These are phyloP conservation scores for Muntiacus muntjak DNA, from an alignment of 2,113 vertebrate genomes.

Conservation along the genomic window DNA sequence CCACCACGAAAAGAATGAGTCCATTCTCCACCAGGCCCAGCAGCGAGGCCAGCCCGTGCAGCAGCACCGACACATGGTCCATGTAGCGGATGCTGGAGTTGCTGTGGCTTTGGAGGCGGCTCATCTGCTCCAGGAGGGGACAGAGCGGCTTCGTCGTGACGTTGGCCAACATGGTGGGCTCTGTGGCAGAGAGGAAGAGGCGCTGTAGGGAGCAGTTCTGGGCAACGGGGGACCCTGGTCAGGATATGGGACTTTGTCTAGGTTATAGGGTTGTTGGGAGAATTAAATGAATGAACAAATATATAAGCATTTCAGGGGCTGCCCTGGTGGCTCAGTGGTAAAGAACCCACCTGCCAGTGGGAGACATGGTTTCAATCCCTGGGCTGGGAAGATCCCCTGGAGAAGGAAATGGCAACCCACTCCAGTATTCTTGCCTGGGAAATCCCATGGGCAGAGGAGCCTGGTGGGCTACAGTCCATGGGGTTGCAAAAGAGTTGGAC, in stretches of 20 bases:
- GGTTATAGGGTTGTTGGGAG: background rate
- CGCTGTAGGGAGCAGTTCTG: rapidly evolving
- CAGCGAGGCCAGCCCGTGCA: slow-evolving; percentile 80
- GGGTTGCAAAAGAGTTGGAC: background rate
- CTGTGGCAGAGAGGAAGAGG: background rate
- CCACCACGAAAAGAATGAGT: slow-evolving; percentile 80
- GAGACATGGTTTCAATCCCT: background rate
- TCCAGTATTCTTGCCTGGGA: background rate
- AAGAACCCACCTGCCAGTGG: background rate
- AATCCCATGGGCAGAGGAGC: background rate
- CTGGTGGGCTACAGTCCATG: background rate
- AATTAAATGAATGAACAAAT: background rate
- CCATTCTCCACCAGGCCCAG: slow-evolving; percentile 81
- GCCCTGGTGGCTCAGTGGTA: background rate
- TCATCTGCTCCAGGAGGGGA: slow-evolving; percentile 62
- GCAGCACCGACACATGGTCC: slow-evolving; percentile 70
- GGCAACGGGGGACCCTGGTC: rapidly evolving
- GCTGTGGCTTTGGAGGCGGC: background rate
- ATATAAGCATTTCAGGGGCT: background rate
- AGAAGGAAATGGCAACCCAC: background rate
- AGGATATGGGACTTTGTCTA: background rate
- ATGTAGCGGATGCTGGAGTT: slow-evolving; percentile 66
- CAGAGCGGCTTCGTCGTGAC: background rate
- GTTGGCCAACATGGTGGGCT: background rate
- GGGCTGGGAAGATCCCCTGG: background rate